Conservation (phyloP, 2,113 vertebrate genomes). For the Ochotona princeps region DNA sequence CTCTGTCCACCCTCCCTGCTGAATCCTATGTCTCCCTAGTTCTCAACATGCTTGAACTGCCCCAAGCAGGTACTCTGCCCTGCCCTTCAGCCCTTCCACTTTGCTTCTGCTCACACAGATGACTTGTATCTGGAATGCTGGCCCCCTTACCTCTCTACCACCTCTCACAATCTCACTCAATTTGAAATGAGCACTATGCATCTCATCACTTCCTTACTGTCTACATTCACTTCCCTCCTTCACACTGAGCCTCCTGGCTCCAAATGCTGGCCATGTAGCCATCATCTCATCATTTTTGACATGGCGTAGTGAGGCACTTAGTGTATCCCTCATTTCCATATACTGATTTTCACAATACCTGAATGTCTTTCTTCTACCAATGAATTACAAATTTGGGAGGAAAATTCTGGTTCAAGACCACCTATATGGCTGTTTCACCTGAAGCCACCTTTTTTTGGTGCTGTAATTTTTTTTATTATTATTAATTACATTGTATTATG, state of each 20-base stretch:
- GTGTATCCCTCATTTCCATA: background rate
- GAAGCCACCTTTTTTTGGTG: background rate
- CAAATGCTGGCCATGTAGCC: background rate
- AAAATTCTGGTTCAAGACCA: background rate
- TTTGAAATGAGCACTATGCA: background rate
- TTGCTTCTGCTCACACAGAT: background rate
- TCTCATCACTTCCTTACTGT: background rate
- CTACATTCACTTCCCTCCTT: background rate
- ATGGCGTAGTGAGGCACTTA: background rate
- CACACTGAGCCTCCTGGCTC: background rate
- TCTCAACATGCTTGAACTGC: background rate
- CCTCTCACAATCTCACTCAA: background rate
- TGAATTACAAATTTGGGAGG: background rate
- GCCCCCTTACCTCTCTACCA: background rate
- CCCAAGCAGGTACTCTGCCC: background rate
- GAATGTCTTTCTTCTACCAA: background rate
- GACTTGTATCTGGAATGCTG: background rate
- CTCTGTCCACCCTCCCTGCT: background rate
- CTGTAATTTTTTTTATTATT: too few relatives aligned
- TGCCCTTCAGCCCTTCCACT: background rate
- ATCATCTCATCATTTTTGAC: background rate
- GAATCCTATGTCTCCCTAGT: background rate
- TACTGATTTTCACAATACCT: background rate
- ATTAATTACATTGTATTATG: too few relatives aligned
- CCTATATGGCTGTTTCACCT: background rate